Base-by-base conservation (phyloP, 2,888 invertebrate species). In the Drosophila kanekoi region DNA sequence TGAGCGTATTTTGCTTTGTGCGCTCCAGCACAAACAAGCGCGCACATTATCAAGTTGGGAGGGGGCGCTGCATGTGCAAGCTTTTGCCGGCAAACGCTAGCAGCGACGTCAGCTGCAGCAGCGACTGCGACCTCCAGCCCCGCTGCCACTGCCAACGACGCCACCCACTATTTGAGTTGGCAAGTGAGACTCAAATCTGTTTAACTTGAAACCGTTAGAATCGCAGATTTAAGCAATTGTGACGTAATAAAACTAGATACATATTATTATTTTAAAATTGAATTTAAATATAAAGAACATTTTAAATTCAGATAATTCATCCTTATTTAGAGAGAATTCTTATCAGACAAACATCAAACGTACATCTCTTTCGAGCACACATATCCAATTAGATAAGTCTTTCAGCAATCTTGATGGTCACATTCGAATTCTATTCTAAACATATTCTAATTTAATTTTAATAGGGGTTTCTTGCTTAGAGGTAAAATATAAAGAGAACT, bases 21-120 rank as follows among this genome's bases (percentile, higher is more conserved):
- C 23, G 54, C 66, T 49, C 44, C 52, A 23, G 48, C n/a, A 23
- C 69, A 69, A 59, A 59, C 52, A 67, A 57, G 43, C 41, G 38
- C n/a, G 20, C n/a, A 54, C 48, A 44, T 45, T 47, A 14, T 28
- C 33, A 37, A 51, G 40, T 59, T 40, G 23, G 20, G 48, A 52
- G 44, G 33, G 41, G 53, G 48, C 65, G 57, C 59, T 79, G 87
- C 79, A 76, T 72, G 53, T 79, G 76, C 81, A 84, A 69, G 54
- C 38, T 64, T 78, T 78, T 73, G 69, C 87, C 79, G 70, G 61
- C 67, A 57, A 76, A 72, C 78, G 63, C 3, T 18, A 23, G 48
- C 76, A 64, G 63, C 59, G 73, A 60, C 62, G 75, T 40, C 32
- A 18, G 4, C 67, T 11, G 16, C 66, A 56, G 58, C 72, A 14